Conservation (phyloP, 2,888 invertebrate species). For the Heliconius cydno region DNA sequence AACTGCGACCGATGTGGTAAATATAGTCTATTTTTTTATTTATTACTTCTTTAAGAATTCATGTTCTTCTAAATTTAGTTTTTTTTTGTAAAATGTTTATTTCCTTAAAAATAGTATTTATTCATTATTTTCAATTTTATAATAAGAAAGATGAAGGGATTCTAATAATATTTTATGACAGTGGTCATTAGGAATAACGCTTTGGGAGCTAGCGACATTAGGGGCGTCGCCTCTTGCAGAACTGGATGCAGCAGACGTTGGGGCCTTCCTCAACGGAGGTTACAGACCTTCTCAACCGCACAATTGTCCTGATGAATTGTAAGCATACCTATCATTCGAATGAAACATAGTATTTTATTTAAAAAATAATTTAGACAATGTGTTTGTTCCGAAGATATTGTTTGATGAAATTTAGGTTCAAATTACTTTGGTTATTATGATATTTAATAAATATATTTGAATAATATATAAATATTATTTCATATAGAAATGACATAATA, state of each 20-base stretch:
- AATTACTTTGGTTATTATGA: too few species aligned
- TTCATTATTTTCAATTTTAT: not conserved
- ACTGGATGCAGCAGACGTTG: conserved; percentile 96
- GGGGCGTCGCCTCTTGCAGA: conserved; percentile 95
- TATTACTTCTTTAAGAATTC: too few species aligned
- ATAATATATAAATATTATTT: too few species aligned
- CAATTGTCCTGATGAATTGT: conserved; percentile 98
- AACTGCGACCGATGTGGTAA: conserved; percentile 95
- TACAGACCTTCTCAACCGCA: conserved; percentile 95
- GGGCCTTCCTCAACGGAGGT: conserved; percentile 92
- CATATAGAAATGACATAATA: too few species aligned
- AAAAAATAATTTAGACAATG: too few species aligned
- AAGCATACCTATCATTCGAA: conserved; percentile 67
- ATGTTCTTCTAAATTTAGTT: too few species aligned
- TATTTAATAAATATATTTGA: too few species aligned
- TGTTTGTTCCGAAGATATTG: too few species aligned
- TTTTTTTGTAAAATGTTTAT: not conserved
- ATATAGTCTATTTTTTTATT: conserved; percentile 28
- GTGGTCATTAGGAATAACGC: conserved; percentile 97
- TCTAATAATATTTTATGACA: conserved; percentile 58
- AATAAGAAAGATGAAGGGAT: not conserved
- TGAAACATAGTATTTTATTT: not conserved
- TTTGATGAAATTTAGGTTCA: too few species aligned
- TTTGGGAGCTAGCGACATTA: conserved; percentile 96
- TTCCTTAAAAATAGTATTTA: not conserved